Evolutionary conservation across 2,888 invertebrate species (phyloP), one percentile per base, ranked within the genome.

Genomic region (Calliphora vomitoria): DNA sequence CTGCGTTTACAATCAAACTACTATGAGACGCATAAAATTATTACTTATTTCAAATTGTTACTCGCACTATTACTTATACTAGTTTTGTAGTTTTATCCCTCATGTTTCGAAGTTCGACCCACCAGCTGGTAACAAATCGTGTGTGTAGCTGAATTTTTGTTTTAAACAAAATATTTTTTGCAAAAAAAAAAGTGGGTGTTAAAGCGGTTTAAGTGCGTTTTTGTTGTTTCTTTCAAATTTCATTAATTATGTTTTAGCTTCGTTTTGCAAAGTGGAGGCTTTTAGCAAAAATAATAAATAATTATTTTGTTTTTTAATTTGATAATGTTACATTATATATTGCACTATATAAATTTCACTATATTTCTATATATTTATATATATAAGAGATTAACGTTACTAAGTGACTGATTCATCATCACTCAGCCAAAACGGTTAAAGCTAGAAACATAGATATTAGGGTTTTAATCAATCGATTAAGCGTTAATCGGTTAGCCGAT

Each of bases 181-280:
- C 6, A 58, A 18, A 50, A 31, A 50, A 31, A 82, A 75, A 84
- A 79, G 84, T 84, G 55, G 79, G 84, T 84, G 84, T 84, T 68
- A 50, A 78, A 79, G 66, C 25, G 35, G 55, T 78, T 83, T 83
- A 66, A 78, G 66, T 83, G 72, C 38, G 66, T 76, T 76, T 62
- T 47, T 35, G 50, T 58, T 69, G 11, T 60, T 11, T 72, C 15
- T 76, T 62, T 69, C 8, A 69, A 76, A 38, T 82, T 69, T 62
- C 41, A 62, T 76, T 76, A 62, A 76, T 62, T 41, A 74, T 25
- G 8, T 13, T 50, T 50, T 3, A 50, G 50, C 15, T 15, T 13
- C n/a, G n/a, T 50, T 44, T 50, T n/a, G 50, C 15, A 50, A n/a
- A n/a, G 13, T n/a, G n/a, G n/a, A 50, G 50, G 50, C 6, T 55